phyloP scores from a whole-genome alignment of 2,888 invertebrate species.

The Exocentrus adspersus region DNA sequence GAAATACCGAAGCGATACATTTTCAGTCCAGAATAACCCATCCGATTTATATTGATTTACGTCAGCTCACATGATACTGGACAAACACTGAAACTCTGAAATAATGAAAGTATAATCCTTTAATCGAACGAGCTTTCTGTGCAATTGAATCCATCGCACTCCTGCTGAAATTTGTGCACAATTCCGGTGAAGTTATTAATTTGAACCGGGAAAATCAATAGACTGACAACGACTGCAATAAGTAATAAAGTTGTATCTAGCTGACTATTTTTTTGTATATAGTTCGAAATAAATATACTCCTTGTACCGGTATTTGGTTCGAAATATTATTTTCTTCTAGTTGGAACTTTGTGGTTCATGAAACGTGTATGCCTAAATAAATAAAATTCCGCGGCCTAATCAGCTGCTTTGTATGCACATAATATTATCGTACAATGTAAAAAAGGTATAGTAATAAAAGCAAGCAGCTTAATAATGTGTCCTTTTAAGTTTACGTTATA shows the following conservation, averaged over 20 bases:
- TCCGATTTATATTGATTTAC: slow-evolving; percentile 31
- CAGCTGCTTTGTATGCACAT: slow-evolving; percentile 12
- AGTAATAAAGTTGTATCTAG: slow-evolving; percentile 15
- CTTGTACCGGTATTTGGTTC: too few species aligned
- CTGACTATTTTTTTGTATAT: too few species aligned
- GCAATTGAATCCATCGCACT: slow-evolving; percentile 40
- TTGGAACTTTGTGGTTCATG: too few species aligned
- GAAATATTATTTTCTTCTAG: too few species aligned
- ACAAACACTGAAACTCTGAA: slow-evolving; percentile 48
- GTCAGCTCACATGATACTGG: slow-evolving; percentile 31
- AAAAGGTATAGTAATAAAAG: slow-evolving; percentile 27
- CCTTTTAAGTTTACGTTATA: slow-evolving; percentile 33
- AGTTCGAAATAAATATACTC: too few species aligned
- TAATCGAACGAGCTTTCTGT: slow-evolving; percentile 42
- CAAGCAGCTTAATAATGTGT: slow-evolving; percentile 37
- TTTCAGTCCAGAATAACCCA: background rate
- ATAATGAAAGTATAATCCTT: slow-evolving; percentile 54
- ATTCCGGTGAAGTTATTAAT: slow-evolving; percentile 38
- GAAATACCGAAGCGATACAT: background rate
- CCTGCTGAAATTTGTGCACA: slow-evolving; percentile 38
- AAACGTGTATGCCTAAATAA: too few species aligned
- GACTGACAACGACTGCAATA: slow-evolving; percentile 22
- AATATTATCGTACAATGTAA: slow-evolving; percentile 22
- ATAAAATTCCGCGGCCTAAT: too few species aligned
- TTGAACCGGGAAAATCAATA: slow-evolving; percentile 37